Conservation (phyloP, 2,113 vertebrate species). For the Helogale parvula region DNA sequence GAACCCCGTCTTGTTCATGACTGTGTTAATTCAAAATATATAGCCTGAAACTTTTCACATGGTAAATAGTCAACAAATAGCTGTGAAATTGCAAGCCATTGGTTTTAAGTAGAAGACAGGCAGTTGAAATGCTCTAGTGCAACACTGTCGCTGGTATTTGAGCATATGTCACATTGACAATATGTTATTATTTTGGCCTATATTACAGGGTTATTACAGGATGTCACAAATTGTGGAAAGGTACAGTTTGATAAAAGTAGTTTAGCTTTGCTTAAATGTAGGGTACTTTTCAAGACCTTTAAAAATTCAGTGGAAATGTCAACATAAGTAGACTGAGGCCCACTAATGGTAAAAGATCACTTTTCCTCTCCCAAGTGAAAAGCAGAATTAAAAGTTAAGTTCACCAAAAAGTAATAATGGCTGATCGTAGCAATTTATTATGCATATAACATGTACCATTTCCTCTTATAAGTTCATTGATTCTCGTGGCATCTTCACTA, state of each 20-base stretch:
- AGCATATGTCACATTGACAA: background rate
- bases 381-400: background rate
- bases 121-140: background rate
- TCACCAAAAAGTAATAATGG: background rate
- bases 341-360: background rate
- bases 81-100: background rate
- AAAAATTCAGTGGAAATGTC: background rate
- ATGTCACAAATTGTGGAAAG: background rate
- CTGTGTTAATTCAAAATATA: background rate
- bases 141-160: background rate
- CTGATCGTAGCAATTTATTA: background rate
- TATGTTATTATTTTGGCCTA: background rate
- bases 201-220: background rate
- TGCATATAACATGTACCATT: background rate
- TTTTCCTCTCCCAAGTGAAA: background rate
- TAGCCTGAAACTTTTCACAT: background rate
- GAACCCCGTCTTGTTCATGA: background rate
- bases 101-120: background rate
- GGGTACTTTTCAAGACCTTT: background rate
- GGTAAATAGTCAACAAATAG: background rate
- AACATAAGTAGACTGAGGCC: background rate
- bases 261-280: conserved; percentile 13
- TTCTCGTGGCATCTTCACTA: background rate
- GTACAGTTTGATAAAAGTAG: background rate
- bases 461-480: background rate